Conservation (phyloP, 1,140 invertebrate species). For the Oedothorax gibbosus region DNA sequence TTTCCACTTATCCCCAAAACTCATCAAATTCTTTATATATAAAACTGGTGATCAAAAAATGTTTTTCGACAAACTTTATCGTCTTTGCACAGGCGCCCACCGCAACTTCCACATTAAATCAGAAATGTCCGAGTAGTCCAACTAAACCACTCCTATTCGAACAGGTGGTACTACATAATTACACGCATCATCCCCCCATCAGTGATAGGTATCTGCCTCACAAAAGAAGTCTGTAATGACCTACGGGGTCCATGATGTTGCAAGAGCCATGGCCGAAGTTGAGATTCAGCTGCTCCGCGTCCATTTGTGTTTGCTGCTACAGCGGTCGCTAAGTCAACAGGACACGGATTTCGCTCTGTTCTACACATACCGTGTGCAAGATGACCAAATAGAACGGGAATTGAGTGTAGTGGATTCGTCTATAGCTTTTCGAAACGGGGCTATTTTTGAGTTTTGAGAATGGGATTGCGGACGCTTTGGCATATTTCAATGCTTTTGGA, state of each 20-base stretch:
- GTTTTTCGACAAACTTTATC: no score
- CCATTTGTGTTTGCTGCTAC: constrained; percentile 7
- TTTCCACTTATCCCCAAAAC: no score
- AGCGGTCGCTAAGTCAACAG: constrained; percentile 51
- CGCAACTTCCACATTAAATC: background rate
- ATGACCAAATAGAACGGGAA: constrained; percentile 25
- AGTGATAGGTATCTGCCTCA: constrained; percentile 33
- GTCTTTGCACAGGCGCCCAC: no score
- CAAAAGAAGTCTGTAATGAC: constrained; percentile 18
- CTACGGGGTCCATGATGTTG: constrained; percentile 11
- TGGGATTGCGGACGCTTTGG: background rate
- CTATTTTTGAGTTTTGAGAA: background rate
- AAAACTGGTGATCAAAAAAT: no score
- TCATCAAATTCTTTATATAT: no score
- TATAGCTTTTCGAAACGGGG: background rate
- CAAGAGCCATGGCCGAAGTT: constrained; percentile 32
- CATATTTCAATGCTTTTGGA: no score
- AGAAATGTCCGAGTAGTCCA: constrained; percentile 14
- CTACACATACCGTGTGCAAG: background rate
- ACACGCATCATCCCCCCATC: constrained; percentile 15
- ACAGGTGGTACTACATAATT: constrained; percentile 55
- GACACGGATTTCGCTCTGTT: background rate
- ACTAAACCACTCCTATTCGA: background rate
- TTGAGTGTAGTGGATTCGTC: no score
- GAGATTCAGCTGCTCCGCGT: constrained; percentile 46